Base-by-base conservation (phyloP, 2,888 invertebrate species). In the Pristionchus mayeri region DNA sequence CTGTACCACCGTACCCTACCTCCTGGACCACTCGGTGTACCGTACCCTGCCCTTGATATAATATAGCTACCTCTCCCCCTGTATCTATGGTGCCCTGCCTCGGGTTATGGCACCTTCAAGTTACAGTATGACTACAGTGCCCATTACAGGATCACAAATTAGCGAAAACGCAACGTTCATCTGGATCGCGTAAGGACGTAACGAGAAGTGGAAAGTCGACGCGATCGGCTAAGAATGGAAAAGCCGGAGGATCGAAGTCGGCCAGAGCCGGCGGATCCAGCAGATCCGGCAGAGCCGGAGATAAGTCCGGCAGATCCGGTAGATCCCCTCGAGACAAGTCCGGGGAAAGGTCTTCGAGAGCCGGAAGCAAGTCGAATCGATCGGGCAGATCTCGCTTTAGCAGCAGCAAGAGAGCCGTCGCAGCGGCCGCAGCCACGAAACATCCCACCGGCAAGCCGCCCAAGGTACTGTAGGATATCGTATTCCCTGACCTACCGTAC, bases 251-350 rank as follows among this genome's bases (percentile, higher is more conserved):
- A 7, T 21, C 57, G n/a, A n/a, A n/a, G n/a, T n/a, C n/a, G n/a
- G n/a, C n/a, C n/a, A n/a, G n/a, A 78, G 50, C 76, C 71, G 71
- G 71, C 1, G 63, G 44, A n/a, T 44, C 75, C 48, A 78, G 40
- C 1, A 30, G 30, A 9, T 30, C 30, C 3, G 7, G 16, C 30
- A 63, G 34, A 63, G 30, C 67, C 37, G 34, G 37, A 16, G 67
- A 67, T 18, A 67, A 67, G 67, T 67, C 67, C 40, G 67, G 27
- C 21, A 16, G 37, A 37, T 67, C 67, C n/a, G n/a, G n/a, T n/a
- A n/a, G n/a, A n/a, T n/a, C n/a, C 24, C n/a, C n/a, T n/a, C n/a
- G n/a, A n/a, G 40, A 40, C 48, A 34, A 16, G 71, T 71, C 71
- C 11, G 40, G n/a, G 30, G n/a, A n/a, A n/a, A n/a, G n/a, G n/a